Base-by-base conservation (phyloP, 2,113 vertebrate species). In the Neolamprologus longior region DNA sequence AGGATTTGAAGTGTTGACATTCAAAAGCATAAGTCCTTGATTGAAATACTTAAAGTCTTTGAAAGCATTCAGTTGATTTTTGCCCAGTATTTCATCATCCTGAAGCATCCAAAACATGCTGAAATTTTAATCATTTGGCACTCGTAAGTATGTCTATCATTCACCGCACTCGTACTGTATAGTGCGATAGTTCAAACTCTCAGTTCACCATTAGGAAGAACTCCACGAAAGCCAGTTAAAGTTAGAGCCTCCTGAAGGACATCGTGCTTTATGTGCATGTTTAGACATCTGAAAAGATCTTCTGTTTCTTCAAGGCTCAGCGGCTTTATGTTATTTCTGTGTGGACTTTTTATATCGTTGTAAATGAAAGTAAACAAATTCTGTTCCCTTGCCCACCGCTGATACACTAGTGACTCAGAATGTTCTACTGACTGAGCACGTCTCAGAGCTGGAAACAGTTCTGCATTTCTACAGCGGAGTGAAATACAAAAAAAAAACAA, bases 21-120 rank as follows among this genome's bases (percentile, higher is more conserved):
- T 76, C 3, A 80, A 50, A 79, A 33, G 24, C n/a, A 58, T 12
- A 15, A 31, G 26, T 53, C 55, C 28, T 14, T 47, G 42, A 86
- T 83, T 81, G 19, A 90, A 88, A 68, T n/a, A 54, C 24, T 81
- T 53, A 6, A 52, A 31, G 19, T 79, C 85, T 89, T 88, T 90
- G 55, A 26, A 88, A 86, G 79, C 66, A 83, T 84, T 91, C 42
- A 47, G 45, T 37, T 24, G 6, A 19, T 73, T 71, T 90, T 91
- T 83, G 50, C 90, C n/a, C 8, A 45, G 33, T n/a, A 61, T 92
- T 91, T 91, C 90, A 90, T 93, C 89, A 92, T 71, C 40, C 84
- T 55, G 5, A 88, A 87, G 88, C 28, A 52, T 47, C 73, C 13
- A 11, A 87, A 89, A 82, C 81, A 89, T 11, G 21, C 17, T 57